Evolutionary conservation across 30 jellyfish, hydroid and myxozoan genomes (phyloP), one percentile per base, ranked within the genome.

Genomic region (Morbakka virulenta): DNA sequence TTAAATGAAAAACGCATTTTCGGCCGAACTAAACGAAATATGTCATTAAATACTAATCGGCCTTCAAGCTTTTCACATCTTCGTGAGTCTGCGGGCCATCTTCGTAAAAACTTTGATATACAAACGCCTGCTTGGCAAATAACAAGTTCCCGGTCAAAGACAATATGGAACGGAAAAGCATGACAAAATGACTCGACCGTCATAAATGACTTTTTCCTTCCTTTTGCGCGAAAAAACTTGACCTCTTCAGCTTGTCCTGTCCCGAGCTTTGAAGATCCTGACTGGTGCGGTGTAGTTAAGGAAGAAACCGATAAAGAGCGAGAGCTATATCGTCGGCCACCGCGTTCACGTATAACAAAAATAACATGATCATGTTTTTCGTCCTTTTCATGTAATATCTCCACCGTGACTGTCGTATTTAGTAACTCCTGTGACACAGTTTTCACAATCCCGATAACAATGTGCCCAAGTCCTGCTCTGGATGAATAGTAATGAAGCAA

Each of bases 361-460:
- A 87, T 33, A 50, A 66, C 61, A 57, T 87, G 94, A 50, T 87
- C 94, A 22, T 80, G 82, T 62, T 27, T 67, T 3, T 72, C 81
- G 25, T 52, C 62, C 32, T 73, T 73, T 12, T 78, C 69, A 30
- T 74, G 82, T 26, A 71, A 69, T 21, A 79, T 52, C n/a, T 72
- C 50, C 74, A 87, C 64, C 22, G 72, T 52, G 0, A 87, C 74
- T 2, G 69, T 57, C n/a, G 89, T 87, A 53, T 76, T 67, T 17
- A 87, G 87, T 50, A 73, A 69, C 57, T 87, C 93, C 51, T 52
- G 67, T n/a, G 96, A 88, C 33, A 87, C 96, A 3, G 96, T 71
- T 28, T 87, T 87, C 35, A 87, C 94, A 34, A 87, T 87, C 50
- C 96, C 96, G 65, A 87, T 80, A 0, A 87, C 96, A 24, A 87